Percentiles rank a stretch among this genome's conserved stretches.
These are phyloP conservation scores for Neopelma chrysocephalum DNA, from an alignment of 2,797 vertebrate species.

Conservation along the genomic window DNA sequence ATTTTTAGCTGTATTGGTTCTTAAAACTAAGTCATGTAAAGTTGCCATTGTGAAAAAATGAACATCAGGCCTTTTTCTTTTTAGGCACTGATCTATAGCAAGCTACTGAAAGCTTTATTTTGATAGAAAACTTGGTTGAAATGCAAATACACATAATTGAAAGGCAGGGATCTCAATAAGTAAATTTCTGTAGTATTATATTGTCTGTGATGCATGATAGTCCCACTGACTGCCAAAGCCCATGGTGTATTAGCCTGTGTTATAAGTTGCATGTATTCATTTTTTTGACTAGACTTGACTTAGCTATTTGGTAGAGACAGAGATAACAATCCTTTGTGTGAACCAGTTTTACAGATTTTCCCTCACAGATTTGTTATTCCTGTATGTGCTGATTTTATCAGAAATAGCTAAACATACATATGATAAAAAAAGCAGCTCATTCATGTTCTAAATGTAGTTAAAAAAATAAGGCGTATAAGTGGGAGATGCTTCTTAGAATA, in stretches of 20 bases:
- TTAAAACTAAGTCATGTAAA: conserved; percentile 7
- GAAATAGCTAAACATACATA: neutral
- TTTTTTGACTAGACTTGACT: neutral
- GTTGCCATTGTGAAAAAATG: neutral
- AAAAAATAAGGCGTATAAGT: neutral
- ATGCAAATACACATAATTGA: neutral
- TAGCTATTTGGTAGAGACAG: neutral
- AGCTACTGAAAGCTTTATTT: conserved; percentile 14
- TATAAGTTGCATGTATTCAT: neutral
- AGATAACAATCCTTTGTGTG: neutral
- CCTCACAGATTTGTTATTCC: neutral
- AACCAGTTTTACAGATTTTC: neutral
- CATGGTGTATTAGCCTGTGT: neutral
- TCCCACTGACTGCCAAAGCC: neutral
- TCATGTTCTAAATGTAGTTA: neutral
- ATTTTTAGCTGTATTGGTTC: neutral
- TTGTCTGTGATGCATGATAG: neutral
- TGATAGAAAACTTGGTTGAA: conserved; percentile 12
- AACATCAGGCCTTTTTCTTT: neutral
- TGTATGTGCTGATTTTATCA: neutral
- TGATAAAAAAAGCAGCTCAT: neutral
- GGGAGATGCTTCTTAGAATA: neutral
- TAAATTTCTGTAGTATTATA: neutral
- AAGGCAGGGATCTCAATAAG: neutral
- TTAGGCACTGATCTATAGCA: neutral